Conservation (phyloP, 1,140 invertebrate species). For the Diprion similis region DNA sequence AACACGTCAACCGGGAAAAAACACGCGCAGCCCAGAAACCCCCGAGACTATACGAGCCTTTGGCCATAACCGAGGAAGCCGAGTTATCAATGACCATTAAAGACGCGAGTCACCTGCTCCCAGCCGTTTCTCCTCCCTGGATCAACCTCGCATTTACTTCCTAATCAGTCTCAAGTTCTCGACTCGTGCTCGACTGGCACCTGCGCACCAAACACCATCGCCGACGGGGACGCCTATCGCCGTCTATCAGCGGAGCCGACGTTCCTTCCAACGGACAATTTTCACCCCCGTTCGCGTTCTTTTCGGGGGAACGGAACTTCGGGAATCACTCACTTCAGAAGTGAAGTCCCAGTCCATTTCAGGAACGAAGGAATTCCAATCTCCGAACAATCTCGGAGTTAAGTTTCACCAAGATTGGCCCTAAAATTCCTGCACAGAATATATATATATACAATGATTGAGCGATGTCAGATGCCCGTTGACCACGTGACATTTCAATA, state of each 20-base stretch:
- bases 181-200: not conserved
- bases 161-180: slow-evolving; percentile 17
- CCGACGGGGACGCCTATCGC: not conserved
- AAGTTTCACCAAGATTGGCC: no score
- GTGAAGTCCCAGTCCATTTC: no score
- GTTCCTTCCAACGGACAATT: not conserved
- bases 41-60: not conserved
- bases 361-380: no score
- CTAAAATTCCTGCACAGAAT: no score
- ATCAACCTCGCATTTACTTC: slow-evolving; percentile 21
- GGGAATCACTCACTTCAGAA: no score
- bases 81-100: slow-evolving; percentile 5
- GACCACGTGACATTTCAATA: slow-evolving; percentile 11
- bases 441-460: no score
- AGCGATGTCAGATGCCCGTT: not conserved
- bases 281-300: not conserved
- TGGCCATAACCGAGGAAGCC: not conserved
- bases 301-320: no score
- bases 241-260: not conserved
- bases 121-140: slow-evolving; percentile 17
- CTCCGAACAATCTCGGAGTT: no score
- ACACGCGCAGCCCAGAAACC: not conserved
- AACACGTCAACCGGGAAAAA: not conserved
- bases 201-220: not conserved
- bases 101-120: not conserved